Evolutionary conservation across 2,888 invertebrate species (phyloP).

Genomic region (Drepana falcataria): DNA sequence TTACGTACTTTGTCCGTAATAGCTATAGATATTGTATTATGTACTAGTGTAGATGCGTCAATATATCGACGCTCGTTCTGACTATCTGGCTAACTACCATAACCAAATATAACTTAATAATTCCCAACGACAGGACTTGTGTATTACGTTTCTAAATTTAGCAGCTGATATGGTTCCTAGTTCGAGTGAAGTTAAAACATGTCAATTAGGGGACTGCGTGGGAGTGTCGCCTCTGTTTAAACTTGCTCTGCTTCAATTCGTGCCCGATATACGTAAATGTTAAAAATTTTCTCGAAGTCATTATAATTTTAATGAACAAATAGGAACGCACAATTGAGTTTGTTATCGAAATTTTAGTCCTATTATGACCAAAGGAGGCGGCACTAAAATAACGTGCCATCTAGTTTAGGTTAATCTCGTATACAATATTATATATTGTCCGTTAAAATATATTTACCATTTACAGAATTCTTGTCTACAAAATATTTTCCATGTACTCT

Average conservation of each 20-base stretch:
- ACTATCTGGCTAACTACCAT: constrained; percentile 27
- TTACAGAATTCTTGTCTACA: constrained; percentile 80
- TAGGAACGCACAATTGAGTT: constrained; percentile 74
- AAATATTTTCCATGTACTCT: constrained; percentile 78
- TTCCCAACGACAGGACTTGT: constrained; percentile 55
- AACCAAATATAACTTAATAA: constrained; percentile 46
- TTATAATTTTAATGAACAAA: constrained; percentile 47
- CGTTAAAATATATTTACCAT: constrained; percentile 80
- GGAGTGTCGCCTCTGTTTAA: constrained; percentile 67
- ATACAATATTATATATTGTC: constrained; percentile 80
- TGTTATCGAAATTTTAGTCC: constrained; percentile 49
- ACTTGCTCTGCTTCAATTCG: constrained; percentile 29
- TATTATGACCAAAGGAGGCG: constrained; percentile 73
- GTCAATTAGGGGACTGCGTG: constrained; percentile 79
- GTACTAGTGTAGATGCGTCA: neutral
- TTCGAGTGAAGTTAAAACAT: constrained; percentile 75
- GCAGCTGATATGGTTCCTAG: constrained; percentile 80
- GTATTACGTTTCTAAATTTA: constrained; percentile 73
- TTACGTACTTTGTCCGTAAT: neutral
- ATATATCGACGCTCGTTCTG: constrained; percentile 8
- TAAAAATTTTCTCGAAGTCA: constrained; percentile 29
- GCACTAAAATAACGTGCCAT: constrained; percentile 78
- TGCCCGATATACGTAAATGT: constrained; percentile 41
- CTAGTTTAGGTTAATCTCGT: constrained; percentile 80
- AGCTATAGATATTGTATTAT: neutral